Evolutionary conservation across 2,797 vertebrate genomes (phyloP).

Genomic region (Thaleichthys pacificus): DNA sequence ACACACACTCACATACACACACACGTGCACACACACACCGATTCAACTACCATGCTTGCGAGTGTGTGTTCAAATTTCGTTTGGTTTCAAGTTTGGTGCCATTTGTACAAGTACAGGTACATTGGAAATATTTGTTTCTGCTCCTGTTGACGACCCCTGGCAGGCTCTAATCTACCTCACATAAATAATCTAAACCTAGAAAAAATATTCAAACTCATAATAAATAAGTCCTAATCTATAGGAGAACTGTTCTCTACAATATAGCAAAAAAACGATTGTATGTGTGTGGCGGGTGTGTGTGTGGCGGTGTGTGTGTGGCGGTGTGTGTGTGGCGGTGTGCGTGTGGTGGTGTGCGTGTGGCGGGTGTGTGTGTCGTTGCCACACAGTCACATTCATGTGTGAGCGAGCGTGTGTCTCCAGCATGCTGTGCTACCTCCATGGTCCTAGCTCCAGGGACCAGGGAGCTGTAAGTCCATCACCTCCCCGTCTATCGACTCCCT

Average conservation of each 20-base stretch:
- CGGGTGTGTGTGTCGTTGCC: slow-evolving; percentile 23
- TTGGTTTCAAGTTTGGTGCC: too few relatives aligned
- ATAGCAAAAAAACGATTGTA: not conserved
- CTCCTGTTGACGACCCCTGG: too few relatives aligned
- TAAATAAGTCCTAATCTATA: too few relatives aligned
- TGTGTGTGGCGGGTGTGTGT: slow-evolving; percentile 22
- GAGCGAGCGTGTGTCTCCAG: not conserved
- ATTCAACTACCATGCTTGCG: too few relatives aligned
- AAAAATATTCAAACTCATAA: too few relatives aligned
- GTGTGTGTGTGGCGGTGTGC: slow-evolving; percentile 48
- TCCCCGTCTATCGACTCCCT: slow-evolving; percentile 75
- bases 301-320: slow-evolving; percentile 51
- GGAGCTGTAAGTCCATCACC: slow-evolving; percentile 79
- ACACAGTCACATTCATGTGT: not conserved
- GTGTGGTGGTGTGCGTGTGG: not conserved
- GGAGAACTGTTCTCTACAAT: too few relatives aligned
- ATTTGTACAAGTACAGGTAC: too few relatives aligned
- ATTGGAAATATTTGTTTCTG: too few relatives aligned
- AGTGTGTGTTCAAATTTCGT: too few relatives aligned
- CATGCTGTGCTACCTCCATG: not conserved
- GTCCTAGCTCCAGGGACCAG: slow-evolving; percentile 62
- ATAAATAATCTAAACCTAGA: too few relatives aligned
- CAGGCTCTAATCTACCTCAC: too few relatives aligned
- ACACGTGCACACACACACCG: not conserved
- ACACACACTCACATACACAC: slow-evolving; percentile 19